phyloP scores from a whole-genome alignment of 2,797 vertebrate species.

The Yasuhikotakia modesta region DNA sequence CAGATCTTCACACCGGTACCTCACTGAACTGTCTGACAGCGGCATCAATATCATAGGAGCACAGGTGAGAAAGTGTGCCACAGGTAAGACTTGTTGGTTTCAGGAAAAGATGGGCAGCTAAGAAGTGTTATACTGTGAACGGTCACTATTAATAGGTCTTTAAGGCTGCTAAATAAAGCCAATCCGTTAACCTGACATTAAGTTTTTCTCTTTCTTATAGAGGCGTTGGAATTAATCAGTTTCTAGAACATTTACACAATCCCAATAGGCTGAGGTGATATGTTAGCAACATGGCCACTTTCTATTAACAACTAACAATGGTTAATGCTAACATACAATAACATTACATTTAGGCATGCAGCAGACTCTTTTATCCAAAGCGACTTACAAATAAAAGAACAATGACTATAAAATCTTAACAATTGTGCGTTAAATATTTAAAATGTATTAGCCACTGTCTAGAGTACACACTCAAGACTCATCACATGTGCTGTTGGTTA shows the following conservation, averaged over 20 bases:
- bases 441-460: too few species aligned
- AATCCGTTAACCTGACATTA: constrained; percentile 2
- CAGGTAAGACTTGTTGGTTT: neutral
- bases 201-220: neutral
- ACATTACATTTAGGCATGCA: too few species aligned
- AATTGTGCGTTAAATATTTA: constrained; percentile 8
- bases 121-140: neutral
- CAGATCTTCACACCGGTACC: constrained; percentile 7
- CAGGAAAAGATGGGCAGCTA: neutral
- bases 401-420: neutral
- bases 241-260: neutral
- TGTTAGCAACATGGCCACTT: too few species aligned
- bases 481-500: too few species aligned
- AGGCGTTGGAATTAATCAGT: neutral
- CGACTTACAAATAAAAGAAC: too few species aligned
- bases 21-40: constrained; percentile 37
- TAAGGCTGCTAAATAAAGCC: neutral
- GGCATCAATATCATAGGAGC: neutral
- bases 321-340: neutral
- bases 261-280: neutral
- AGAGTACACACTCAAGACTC: too few species aligned
- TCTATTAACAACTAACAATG: neutral
- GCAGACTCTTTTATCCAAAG: too few species aligned
- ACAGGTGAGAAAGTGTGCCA: constrained; percentile 48
- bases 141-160: neutral